These are phyloP conservation scores for Eupeodes corollae DNA, from an alignment of 1,140 invertebrate species.

Conservation along the genomic window DNA sequence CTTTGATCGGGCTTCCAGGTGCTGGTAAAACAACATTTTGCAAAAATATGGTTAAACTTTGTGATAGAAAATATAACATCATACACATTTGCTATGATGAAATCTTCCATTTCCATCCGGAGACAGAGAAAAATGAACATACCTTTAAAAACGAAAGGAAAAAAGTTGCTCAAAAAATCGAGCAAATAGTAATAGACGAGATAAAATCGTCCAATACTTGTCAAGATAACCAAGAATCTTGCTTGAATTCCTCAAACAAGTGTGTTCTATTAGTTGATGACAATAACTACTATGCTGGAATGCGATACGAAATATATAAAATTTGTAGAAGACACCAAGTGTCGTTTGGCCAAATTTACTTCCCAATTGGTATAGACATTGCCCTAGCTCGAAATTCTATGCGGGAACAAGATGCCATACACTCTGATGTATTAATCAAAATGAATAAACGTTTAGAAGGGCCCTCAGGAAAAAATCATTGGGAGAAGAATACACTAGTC, in stretches of 20 bases:
- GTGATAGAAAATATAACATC: slow-evolving; percentile 9
- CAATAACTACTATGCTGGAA: slow-evolving; percentile 29
- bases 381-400: slow-evolving; percentile 12
- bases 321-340: slow-evolving; percentile 10
- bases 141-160: slow-evolving; percentile 13
- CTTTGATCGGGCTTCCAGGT: slow-evolving; percentile 23
- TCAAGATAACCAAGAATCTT: neutral
- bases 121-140: neutral
- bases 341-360: slow-evolving; percentile 17
- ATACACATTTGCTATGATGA: slow-evolving; percentile 27
- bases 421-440: slow-evolving; percentile 8
- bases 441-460: slow-evolving; percentile 18
- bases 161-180: slow-evolving; percentile 7
- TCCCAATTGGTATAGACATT: slow-evolving; percentile 4
- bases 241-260: neutral
- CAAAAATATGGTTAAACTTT: slow-evolving; percentile 11
- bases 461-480: slow-evolving; percentile 8
- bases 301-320: slow-evolving; percentile 24
- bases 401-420: slow-evolving; percentile 6
- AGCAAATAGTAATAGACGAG: slow-evolving; percentile 9
- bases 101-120: slow-evolving; percentile 7
- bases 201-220: slow-evolving; percentile 1
- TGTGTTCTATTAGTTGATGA: slow-evolving; percentile 25
- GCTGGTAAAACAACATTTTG: slow-evolving; percentile 22
- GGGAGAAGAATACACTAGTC: slow-evolving; percentile 14